Percentiles rank a stretch among this genome's conserved stretches.
These are phyloP conservation scores for Xylocopa sonorina DNA, from an alignment of 1,140 invertebrate species.

Conservation along the genomic window DNA sequence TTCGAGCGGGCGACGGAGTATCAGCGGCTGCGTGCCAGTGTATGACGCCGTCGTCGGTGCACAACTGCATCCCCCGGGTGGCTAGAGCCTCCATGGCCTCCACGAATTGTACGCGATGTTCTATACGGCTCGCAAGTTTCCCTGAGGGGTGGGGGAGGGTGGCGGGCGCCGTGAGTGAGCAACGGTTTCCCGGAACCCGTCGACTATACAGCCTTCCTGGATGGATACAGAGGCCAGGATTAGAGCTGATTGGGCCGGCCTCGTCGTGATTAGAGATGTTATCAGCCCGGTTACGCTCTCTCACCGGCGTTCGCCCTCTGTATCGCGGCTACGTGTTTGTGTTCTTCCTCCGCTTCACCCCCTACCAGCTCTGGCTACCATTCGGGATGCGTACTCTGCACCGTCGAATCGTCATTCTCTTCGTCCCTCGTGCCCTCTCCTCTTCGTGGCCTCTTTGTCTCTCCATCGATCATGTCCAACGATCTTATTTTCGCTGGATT, in stretches of 20 bases:
- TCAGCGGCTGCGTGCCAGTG: slow-evolving; percentile 66
- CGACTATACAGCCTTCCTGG: slow-evolving; percentile 74
- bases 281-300: slow-evolving; percentile 77
- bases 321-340: slow-evolving; percentile 76
- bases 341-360: slow-evolving; percentile 67
- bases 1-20: slow-evolving; percentile 75
- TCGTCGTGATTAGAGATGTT: slow-evolving; percentile 81
- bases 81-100: slow-evolving; percentile 53
- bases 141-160: slow-evolving; percentile 45
- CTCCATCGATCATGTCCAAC: not conserved
- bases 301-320: slow-evolving; percentile 72
- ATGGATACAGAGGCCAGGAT: slow-evolving; percentile 78
- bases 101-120: slow-evolving; percentile 72
- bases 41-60: slow-evolving; percentile 61
- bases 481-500: not conserved
- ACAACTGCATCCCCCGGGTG: slow-evolving; percentile 61
- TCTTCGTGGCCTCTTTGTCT: not conserved
- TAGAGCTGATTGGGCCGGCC: slow-evolving; percentile 81
- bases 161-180: slow-evolving; percentile 49
- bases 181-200: slow-evolving; percentile 75
- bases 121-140: slow-evolving; percentile 74
- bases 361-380: not conserved
- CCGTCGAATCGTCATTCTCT: slow-evolving; percentile 33
- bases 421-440: not conserved
- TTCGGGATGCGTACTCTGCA: slow-evolving; percentile 33